These are phyloP conservation scores for Chloropsis hardwickii DNA, from an alignment of 2,113 vertebrate species.

Conservation along the genomic window DNA sequence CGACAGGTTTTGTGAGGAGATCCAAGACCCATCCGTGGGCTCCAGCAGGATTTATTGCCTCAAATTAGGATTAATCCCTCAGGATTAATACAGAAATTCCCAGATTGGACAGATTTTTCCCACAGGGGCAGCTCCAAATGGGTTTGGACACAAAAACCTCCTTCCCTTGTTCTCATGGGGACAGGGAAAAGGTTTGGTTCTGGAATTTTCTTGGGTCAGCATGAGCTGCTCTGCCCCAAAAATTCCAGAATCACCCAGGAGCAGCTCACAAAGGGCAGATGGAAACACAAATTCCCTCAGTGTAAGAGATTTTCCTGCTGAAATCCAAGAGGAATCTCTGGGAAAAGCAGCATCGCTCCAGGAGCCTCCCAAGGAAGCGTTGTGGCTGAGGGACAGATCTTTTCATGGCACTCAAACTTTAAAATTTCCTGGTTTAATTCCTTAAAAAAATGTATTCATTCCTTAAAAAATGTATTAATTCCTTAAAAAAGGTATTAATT, in stretches of 20 bases:
- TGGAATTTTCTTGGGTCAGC: neutral
- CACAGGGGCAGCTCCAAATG: neutral
- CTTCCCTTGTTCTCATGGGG: neutral
- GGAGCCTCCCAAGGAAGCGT: rapidly evolving
- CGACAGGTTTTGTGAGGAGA: rapidly evolving
- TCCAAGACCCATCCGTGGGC: neutral
- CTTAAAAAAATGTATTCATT: neutral
- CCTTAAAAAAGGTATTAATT: neutral
- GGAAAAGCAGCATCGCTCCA: neutral
- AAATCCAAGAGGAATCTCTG: neutral
- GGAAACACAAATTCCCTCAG: neutral
- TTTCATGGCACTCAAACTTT: neutral
- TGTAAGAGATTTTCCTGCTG: rapidly evolving
- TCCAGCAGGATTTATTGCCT: neutral
- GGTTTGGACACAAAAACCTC: neutral
- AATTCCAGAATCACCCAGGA: neutral
- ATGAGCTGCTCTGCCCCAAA: neutral
- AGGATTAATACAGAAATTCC: too few relatives aligned
- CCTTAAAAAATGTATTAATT: neutral
- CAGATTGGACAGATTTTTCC: neutral
- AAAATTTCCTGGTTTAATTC: neutral
- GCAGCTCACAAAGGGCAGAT: neutral
- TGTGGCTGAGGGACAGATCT: too few relatives aligned
- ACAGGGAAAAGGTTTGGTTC: neutral
- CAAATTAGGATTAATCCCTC: neutral